phyloP scores from a whole-genome alignment of 2,888 invertebrate genomes.

The Pristionchus fissidentatus region DNA sequence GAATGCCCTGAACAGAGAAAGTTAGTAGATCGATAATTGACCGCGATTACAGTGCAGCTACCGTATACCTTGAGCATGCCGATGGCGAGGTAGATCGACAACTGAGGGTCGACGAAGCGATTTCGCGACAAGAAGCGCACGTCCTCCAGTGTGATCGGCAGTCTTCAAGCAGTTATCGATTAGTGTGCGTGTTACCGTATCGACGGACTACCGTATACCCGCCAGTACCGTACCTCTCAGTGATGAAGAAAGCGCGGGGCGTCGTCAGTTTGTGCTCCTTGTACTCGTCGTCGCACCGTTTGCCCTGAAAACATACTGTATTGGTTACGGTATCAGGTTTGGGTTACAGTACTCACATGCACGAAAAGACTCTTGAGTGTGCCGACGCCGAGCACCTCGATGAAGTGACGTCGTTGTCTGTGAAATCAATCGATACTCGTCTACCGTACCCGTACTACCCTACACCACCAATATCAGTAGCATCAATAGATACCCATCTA shows the following conservation, averaged over 20 bases:
- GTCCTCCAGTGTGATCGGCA: constrained; percentile 22
- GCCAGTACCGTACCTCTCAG: too few relatives aligned
- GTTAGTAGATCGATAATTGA: background rate
- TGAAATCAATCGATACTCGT: background rate
- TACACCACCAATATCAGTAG: background rate
- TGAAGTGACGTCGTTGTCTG: constrained; percentile 38
- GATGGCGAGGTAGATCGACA: constrained; percentile 14
- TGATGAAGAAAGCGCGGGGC: constrained; percentile 10
- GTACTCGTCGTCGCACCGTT: constrained; percentile 26
- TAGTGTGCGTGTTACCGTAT: background rate
- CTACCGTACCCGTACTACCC: background rate
- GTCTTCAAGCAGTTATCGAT: constrained; percentile 4
- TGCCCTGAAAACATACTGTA: background rate
- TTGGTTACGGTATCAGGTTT: background rate
- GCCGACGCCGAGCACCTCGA: constrained; percentile 10
- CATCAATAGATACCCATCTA: too few relatives aligned
- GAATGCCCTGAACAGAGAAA: background rate
- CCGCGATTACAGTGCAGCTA: background rate
- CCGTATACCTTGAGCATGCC: constrained; percentile 27
- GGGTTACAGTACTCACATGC: constrained; percentile 3
- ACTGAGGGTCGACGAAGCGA: constrained; percentile 11
- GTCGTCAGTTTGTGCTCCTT: background rate
- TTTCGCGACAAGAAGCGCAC: background rate
- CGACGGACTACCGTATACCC: constrained; percentile 15
- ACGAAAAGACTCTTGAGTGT: constrained; percentile 5